phyloP scores from a whole-genome alignment of 1,140 invertebrate genomes.

The Drosophila arawakana region DNA sequence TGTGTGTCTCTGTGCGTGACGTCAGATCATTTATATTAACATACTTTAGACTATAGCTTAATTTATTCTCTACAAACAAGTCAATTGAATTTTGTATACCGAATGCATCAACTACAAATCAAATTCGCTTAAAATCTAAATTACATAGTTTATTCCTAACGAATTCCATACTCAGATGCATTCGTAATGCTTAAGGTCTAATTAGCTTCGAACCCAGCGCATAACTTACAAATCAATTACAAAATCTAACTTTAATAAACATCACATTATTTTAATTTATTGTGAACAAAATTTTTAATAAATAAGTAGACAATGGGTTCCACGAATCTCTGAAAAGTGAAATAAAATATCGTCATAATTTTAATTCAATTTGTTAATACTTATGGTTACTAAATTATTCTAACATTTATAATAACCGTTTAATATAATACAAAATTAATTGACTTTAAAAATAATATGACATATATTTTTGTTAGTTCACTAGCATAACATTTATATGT shows the following conservation, averaged over 20 bases:
- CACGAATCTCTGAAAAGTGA: not conserved
- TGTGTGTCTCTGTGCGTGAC: conserved; percentile 31
- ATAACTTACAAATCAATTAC: not conserved
- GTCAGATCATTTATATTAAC: conserved; percentile 35
- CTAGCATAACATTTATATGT: too few species aligned
- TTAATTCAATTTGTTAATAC: not conserved
- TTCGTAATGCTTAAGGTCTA: not conserved
- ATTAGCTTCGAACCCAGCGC: not conserved
- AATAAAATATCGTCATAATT: not conserved
- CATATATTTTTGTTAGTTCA: too few species aligned
- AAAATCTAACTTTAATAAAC: conserved; percentile 6
- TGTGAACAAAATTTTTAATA: not conserved
- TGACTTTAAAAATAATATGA: too few species aligned
- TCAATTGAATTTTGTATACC: conserved; percentile 27
- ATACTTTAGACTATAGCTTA: conserved; percentile 41
- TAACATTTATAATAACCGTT: too few species aligned
- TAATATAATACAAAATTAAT: too few species aligned
- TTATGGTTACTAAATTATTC: too few species aligned
- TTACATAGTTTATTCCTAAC: conserved; percentile 7
- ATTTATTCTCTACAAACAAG: conserved; percentile 35
- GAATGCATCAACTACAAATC: conserved; percentile 14
- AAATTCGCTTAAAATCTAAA: conserved; percentile 11
- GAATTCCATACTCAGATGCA: not conserved
- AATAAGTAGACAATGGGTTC: not conserved
- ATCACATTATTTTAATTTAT: conserved; percentile 9